These are phyloP conservation scores for Zalophus californianus DNA, from an alignment of 2,797 vertebrate species.

Conservation along the genomic window DNA sequence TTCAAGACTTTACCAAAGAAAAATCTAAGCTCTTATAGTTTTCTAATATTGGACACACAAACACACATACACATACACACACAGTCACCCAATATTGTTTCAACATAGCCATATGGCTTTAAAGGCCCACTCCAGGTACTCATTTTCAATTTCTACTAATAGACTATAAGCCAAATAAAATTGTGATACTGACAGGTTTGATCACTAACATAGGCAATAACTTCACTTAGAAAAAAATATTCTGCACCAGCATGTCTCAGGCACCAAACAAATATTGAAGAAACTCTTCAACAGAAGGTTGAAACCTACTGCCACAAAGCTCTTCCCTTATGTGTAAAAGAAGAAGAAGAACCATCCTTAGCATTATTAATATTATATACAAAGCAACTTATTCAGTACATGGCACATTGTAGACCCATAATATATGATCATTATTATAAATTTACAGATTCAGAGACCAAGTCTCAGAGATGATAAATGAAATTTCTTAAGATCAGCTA, in stretches of 20 bases:
- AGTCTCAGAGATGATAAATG: not conserved
- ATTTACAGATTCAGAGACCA: slow-evolving; percentile 32
- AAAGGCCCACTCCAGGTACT: not conserved
- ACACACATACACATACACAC: not conserved
- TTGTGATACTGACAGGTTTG: not conserved
- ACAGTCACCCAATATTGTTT: not conserved
- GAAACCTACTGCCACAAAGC: not conserved
- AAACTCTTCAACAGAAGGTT: not conserved
- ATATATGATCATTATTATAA: not conserved
- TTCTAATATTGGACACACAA: not conserved
- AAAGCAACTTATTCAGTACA: not conserved
- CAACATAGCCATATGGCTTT: not conserved
- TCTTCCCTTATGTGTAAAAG: not conserved
- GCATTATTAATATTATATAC: not conserved
- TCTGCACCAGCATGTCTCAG: not conserved
- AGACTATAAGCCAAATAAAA: slow-evolving; percentile 24
- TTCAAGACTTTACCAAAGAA: slow-evolving; percentile 31
- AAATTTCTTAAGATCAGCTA: not conserved
- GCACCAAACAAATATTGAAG: slow-evolving; percentile 34
- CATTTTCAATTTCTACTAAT: slow-evolving; percentile 43
- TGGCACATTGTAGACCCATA: not conserved
- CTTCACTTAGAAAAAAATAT: not conserved
- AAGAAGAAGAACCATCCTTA: not conserved
- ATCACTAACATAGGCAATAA: not conserved
- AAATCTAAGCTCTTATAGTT: not conserved